Evolutionary conservation across 2,797 vertebrate genomes (phyloP).

Genomic region (Xiphophorus birchmanni): DNA sequence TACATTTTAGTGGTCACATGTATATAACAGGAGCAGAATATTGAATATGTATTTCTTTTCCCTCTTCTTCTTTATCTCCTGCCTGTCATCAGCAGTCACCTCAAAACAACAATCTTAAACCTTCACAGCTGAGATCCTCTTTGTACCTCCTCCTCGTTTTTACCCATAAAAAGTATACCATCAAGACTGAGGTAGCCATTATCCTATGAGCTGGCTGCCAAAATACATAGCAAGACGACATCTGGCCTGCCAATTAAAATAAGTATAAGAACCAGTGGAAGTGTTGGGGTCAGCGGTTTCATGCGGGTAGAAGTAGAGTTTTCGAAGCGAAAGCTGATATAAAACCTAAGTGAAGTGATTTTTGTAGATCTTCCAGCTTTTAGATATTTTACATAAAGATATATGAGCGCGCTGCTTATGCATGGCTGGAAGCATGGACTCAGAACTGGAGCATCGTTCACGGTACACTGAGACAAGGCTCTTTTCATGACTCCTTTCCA

Average conservation of each 20-base stretch:
- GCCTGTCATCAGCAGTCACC: not conserved
- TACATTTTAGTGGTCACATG: not conserved
- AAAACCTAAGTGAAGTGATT: not conserved
- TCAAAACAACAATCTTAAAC: constrained; percentile 20
- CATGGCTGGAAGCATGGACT: not conserved
- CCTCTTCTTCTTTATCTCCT: not conserved
- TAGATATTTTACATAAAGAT: not conserved
- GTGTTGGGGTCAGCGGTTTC: constrained; percentile 45
- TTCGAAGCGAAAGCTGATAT: not conserved
- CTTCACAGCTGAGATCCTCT: constrained; percentile 37
- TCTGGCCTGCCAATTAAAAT: constrained; percentile 61
- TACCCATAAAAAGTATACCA: constrained; percentile 1
- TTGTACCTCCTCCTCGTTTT: constrained; percentile 14
- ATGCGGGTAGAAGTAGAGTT: constrained; percentile 9
- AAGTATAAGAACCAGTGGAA: constrained; percentile 38
- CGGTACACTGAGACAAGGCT: constrained; percentile 38
- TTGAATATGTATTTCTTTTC: not conserved
- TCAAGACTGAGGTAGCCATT: constrained; percentile 43
- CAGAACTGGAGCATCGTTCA: constrained; percentile 47
- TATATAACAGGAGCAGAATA: not conserved
- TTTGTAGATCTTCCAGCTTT: not conserved
- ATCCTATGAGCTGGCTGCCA: constrained; percentile 52
- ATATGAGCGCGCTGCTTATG: constrained; percentile 2
- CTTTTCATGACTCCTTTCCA: constrained; percentile 17
- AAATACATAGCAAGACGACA: constrained; percentile 62